These are phyloP conservation scores for Anas bernieri DNA, from an alignment of 2,797 vertebrate species.

Conservation along the genomic window DNA sequence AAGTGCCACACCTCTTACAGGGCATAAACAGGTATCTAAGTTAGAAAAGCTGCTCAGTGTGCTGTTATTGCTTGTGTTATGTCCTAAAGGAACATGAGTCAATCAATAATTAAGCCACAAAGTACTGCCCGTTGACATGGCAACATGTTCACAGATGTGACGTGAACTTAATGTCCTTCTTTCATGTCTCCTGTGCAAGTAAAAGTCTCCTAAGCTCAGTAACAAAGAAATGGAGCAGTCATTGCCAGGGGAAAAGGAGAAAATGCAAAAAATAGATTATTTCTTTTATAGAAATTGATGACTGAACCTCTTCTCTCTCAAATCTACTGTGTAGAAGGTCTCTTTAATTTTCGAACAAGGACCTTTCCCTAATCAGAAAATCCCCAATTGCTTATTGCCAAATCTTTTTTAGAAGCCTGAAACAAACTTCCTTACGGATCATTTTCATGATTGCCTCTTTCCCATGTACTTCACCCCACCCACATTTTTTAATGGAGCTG, in stretches of 20 bases:
- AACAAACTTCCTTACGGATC: constrained; percentile 45
- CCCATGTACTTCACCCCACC: constrained; percentile 60
- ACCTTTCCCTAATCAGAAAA: constrained; percentile 39
- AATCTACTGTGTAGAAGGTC: background rate
- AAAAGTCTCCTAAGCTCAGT: constrained; percentile 45
- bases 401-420: constrained; percentile 6
- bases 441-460: constrained; percentile 56
- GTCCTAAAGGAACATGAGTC: constrained; percentile 76
- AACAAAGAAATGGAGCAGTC: constrained; percentile 29
- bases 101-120: constrained; percentile 77
- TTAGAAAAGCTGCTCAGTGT: constrained; percentile 52
- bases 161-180: constrained; percentile 69
- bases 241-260: background rate
- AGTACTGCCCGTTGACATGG: constrained; percentile 73
- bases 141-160: constrained; percentile 66
- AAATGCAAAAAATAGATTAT: background rate
- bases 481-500: constrained; percentile 58
- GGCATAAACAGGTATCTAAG: constrained; percentile 42
- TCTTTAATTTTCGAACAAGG: background rate
- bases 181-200: constrained; percentile 61
- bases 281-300: constrained; percentile 1
- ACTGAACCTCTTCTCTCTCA: background rate
- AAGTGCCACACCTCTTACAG: constrained; percentile 38
- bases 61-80: constrained; percentile 73
- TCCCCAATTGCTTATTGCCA: constrained; percentile 6